Evolutionary conservation across 1,140 invertebrate species (phyloP).

Genomic region (Drosophila neocordata): DNA sequence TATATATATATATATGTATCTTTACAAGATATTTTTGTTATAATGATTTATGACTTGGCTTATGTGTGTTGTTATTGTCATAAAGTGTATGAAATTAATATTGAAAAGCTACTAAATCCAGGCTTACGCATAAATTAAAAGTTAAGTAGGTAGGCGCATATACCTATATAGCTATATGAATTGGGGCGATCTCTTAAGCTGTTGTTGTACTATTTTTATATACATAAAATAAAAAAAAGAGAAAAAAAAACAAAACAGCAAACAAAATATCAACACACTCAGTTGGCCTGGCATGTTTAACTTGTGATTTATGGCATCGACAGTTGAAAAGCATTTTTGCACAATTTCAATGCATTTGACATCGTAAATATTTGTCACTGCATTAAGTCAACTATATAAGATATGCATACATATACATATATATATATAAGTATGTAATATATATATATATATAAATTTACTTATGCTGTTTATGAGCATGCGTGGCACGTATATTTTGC

Average conservation of each 20-base stretch:
- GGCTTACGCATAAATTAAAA: conserved; percentile 80
- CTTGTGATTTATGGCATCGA: conserved; percentile 66
- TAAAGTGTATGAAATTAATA: conserved; percentile 71
- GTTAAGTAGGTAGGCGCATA: conserved; percentile 61
- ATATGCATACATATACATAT: conserved; percentile 23
- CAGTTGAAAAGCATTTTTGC: conserved; percentile 49
- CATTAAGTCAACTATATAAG: conserved; percentile 38
- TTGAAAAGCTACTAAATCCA: conserved; percentile 76
- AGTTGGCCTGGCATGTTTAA: conserved; percentile 54
- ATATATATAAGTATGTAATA: conserved; percentile 35
- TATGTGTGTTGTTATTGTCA: conserved; percentile 34
- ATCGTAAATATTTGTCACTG: conserved; percentile 76
- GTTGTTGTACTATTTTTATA: conserved; percentile 55
- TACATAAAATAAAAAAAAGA: conserved; percentile 44
- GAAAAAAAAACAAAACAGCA: conserved; percentile 45
- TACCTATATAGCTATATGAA: conserved; percentile 17
- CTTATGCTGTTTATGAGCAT: conserved; percentile 38
- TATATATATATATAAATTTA: conserved; percentile 34
- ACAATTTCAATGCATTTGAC: conserved; percentile 71
- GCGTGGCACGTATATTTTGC: conserved; percentile 58
- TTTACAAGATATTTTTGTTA: conserved; percentile 64
- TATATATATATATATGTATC: conserved; percentile 20
- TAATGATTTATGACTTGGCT: conserved; percentile 61
- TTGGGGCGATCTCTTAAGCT: not conserved
- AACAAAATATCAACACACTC: conserved; percentile 13